A percentile compares a stretch with the other conserved stretches of the same genome.
These are phyloP conservation scores for Musca vetustissima DNA, from an alignment of 1,140 invertebrate genomes.

Conservation along the genomic window DNA sequence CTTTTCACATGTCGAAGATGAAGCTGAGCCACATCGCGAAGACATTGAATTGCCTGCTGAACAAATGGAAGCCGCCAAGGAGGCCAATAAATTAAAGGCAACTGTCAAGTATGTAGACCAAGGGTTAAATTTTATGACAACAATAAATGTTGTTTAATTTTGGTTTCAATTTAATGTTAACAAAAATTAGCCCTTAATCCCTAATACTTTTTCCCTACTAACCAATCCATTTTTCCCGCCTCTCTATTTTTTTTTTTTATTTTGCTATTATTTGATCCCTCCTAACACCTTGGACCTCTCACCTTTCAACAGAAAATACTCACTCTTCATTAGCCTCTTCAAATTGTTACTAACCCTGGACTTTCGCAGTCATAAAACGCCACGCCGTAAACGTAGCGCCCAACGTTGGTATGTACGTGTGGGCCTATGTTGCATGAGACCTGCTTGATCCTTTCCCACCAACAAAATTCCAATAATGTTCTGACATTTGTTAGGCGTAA, in stretches of 20 bases:
- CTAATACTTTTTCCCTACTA: no score
- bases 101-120: slow-evolving; percentile 41
- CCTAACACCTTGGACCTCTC: no score
- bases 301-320: slow-evolving; percentile 44
- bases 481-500: no score
- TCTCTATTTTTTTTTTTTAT: no score
- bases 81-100: slow-evolving; percentile 35
- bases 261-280: no score
- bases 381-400: no score
- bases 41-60: slow-evolving; percentile 50
- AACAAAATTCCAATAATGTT: no score
- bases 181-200: no score
- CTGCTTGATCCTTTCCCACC: no score
- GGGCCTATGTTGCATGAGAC: no score
- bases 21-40: slow-evolving; percentile 51
- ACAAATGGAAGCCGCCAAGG: slow-evolving; percentile 39
- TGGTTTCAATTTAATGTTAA: slow-evolving; percentile 18
- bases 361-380: not conserved
- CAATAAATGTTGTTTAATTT: slow-evolving; percentile 6
- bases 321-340: slow-evolving; percentile 44
- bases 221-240: no score
- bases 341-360: slow-evolving; percentile 53
- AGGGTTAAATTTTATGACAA: slow-evolving; percentile 20
- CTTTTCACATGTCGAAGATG: slow-evolving; percentile 54
- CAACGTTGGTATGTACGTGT: no score